A percentile compares a stretch with the other conserved stretches of the same genome.
These are phyloP conservation scores for Drosophila pegasa DNA, from an alignment of 2,888 invertebrate genomes.

Conservation along the genomic window DNA sequence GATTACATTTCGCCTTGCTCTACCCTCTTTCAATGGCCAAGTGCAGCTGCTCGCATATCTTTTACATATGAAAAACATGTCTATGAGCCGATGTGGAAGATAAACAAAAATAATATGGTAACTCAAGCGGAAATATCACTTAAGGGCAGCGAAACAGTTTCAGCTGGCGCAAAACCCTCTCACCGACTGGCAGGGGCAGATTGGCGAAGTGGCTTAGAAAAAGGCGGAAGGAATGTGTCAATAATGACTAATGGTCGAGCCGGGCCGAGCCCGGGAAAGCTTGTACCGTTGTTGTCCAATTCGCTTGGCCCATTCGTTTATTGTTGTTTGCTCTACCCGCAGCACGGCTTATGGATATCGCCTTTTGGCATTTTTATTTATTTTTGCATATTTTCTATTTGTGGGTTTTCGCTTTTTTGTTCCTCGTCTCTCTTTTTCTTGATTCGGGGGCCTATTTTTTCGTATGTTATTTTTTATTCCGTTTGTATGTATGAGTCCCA, in stretches of 20 bases:
- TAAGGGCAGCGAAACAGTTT: constrained; percentile 36
- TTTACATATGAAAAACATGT: constrained; percentile 9
- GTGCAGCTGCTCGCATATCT: too few relatives aligned
- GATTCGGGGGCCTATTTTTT: constrained; percentile 40
- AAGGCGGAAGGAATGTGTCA: constrained; percentile 74
- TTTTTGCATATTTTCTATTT: constrained; percentile 62
- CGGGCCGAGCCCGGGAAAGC: constrained; percentile 26
- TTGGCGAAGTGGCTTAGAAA: constrained; percentile 43
- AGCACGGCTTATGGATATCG: constrained; percentile 30
- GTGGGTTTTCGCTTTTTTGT: neutral
- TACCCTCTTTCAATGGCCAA: too few relatives aligned
- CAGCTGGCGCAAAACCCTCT: constrained; percentile 7
- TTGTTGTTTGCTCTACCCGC: constrained; percentile 24
- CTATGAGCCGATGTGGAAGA: constrained; percentile 12
- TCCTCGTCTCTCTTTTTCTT: constrained; percentile 3
- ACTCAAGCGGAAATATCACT: constrained; percentile 67
- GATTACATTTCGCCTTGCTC: neutral
- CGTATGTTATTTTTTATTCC: neutral
- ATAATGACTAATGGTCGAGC: constrained; percentile 72
- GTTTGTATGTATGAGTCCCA: constrained; percentile 18
- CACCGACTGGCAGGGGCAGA: constrained; percentile 9
- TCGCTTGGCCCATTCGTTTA: constrained; percentile 32
- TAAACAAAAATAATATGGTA: constrained; percentile 56
- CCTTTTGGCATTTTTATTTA: constrained; percentile 52
- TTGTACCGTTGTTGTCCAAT: constrained; percentile 23